phyloP scores from a whole-genome alignment of 1,140 invertebrate genomes.

The Octopus sinensis region DNA sequence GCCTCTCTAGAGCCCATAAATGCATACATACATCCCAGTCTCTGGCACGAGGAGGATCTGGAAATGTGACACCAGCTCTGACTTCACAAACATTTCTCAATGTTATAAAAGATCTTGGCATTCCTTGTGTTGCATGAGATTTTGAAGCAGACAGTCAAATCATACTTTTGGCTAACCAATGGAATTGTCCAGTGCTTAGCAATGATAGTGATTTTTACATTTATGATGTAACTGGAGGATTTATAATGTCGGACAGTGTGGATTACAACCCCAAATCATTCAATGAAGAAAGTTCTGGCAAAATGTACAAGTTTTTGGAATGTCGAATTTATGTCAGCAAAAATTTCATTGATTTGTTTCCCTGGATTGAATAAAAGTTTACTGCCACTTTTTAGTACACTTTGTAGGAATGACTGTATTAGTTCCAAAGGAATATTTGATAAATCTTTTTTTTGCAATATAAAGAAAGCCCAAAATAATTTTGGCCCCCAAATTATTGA shows the following conservation, averaged over 20 bases:
- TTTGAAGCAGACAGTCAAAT: conserved; percentile 86
- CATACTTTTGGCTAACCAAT: conserved; percentile 70
- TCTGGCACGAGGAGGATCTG: conserved; percentile 35
- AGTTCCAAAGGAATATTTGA: conserved; percentile 64
- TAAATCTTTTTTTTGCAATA: conserved; percentile 68
- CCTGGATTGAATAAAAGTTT: conserved; percentile 66
- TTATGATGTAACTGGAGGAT: conserved; percentile 69
- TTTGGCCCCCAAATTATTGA: conserved; percentile 27
- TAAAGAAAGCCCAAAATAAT: conserved; percentile 65
- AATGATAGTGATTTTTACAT: conserved; percentile 90
- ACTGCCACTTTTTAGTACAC: conserved; percentile 74
- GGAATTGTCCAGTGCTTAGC: conserved; percentile 80
- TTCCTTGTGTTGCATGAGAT: conserved; percentile 70
- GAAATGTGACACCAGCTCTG: conserved; percentile 57
- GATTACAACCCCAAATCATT: conserved; percentile 46
- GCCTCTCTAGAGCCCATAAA: conserved; percentile 64
- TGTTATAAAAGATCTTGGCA: conserved; percentile 65
- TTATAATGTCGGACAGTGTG: conserved; percentile 75
- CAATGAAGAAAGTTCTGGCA: conserved; percentile 24
- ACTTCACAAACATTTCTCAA: conserved; percentile 71
- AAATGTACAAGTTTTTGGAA: conserved; percentile 52
- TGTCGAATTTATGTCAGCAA: conserved; percentile 74
- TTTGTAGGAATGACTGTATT: conserved; percentile 87
- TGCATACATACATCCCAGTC: conserved; percentile 61
- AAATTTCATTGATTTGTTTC: conserved; percentile 66